Evolutionary conservation across 2,888 invertebrate genomes (phyloP), one percentile per base, ranked within the genome.

Genomic region (Spisula subtruncata): DNA sequence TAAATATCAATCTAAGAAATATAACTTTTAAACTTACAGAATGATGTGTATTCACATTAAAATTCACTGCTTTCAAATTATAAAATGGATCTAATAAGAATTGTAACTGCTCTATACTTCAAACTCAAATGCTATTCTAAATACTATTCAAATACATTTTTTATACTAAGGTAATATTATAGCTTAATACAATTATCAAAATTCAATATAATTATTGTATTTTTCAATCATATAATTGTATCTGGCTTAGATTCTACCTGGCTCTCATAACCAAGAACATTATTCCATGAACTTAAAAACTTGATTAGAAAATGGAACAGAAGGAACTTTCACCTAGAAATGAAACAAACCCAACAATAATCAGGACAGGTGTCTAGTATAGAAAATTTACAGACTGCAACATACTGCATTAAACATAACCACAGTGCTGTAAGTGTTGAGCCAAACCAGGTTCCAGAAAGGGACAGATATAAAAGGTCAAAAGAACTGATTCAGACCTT

Each of bases 271-370:
- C 5, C 60, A 25, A 75, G 75, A 75, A 75, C 75, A 32, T 75
- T n/a, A 35, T 75, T 75, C 75, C 12, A 18, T 32, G 0, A 75
- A 32, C 18, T 8, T 66, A 25, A 4, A n/a, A 75, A 35, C 75
- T 75, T 18, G 75, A 35, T 75, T 75, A 75, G 25, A 32, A 75
- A 75, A 35, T 35, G 18, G 75, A 75, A 75, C 75, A 35, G 75
- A 32, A 32, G 32, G 75, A 75, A 35, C 29, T 32, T 75, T 32
- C 32, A 32, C 75, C 29, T 35, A 75, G 35, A 75, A 35, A 8
- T 60, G n/a, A 60, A 75, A 60, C 60, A 60, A 41, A 41, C 25
- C 25, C 20, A 66, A 25, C 60, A 66, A 5, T 12, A 14, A 66
- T 66, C n/a, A n/a, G n/a, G n/a, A n/a, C n/a, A n/a, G n/a, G n/a